A percentile compares a stretch with the other conserved stretches of the same genome.
These are phyloP conservation scores for Anisognathus igniventris DNA, from an alignment of 2,797 vertebrate species.

Conservation along the genomic window DNA sequence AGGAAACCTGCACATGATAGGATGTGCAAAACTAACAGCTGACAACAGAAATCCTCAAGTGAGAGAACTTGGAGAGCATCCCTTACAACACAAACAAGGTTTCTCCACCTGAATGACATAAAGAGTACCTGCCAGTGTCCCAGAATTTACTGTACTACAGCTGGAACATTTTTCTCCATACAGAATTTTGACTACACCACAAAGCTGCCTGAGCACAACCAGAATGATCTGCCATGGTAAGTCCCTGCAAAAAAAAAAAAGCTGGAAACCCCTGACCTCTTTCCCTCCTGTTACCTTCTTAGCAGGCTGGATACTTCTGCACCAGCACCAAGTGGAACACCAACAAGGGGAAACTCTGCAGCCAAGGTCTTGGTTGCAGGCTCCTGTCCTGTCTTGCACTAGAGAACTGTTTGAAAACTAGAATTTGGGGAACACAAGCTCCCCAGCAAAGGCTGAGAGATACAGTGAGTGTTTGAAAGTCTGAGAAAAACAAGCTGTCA, in stretches of 20 bases:
- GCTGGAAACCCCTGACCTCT: neutral
- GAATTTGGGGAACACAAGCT: constrained; percentile 6
- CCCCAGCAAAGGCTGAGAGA: neutral
- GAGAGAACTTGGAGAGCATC: neutral
- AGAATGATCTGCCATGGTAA: neutral
- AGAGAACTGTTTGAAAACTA: neutral
- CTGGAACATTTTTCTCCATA: neutral
- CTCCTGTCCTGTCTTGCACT: neutral
- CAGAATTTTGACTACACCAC: neutral
- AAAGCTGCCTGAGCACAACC: neutral
- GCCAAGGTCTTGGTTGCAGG: neutral
- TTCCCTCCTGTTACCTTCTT: neutral
- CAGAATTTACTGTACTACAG: neutral
- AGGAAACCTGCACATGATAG: neutral
- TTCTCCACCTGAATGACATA: neutral
- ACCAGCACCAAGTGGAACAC: neutral
- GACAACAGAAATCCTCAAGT: neutral
- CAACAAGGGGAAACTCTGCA: neutral
- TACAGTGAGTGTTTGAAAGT: neutral
- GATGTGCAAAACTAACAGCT: neutral
- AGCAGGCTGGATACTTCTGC: neutral
- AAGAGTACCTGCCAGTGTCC: neutral
- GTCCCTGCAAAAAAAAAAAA: neutral
- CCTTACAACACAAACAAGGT: neutral
- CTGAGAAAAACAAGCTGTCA: neutral